Percentiles rank a stretch among this genome's conserved stretches.
Conservation (phyloP, 1,140 invertebrate species). For the Ganaspis sp. region DNA sequence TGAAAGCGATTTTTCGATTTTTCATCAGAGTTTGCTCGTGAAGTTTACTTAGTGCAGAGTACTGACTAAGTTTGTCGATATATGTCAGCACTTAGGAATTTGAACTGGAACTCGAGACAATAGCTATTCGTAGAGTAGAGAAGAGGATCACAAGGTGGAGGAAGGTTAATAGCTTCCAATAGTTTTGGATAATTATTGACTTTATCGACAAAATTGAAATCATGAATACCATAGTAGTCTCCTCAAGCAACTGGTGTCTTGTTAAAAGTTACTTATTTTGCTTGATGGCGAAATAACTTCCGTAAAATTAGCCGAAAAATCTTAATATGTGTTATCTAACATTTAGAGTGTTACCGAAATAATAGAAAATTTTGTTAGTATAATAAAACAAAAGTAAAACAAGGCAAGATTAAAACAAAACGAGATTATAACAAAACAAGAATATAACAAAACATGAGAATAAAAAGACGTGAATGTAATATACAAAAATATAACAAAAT, state of each 20-base stretch:
- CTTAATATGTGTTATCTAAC: no score
- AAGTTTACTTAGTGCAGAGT: neutral
- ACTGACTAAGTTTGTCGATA: neutral
- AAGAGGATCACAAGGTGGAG: neutral
- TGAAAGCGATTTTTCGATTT: neutral
- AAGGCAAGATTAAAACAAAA: no score
- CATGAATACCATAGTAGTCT: neutral
- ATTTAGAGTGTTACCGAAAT: no score
- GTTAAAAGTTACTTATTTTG: neutral
- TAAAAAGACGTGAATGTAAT: no score
- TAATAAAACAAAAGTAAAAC: no score
- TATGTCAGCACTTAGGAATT: slow-evolving; percentile 5
- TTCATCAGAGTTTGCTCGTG: neutral
- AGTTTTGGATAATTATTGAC: neutral
- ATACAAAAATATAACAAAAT: no score
- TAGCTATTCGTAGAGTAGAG: neutral
- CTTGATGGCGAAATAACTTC: neutral
- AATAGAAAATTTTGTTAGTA: no score
- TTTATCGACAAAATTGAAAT: neutral
- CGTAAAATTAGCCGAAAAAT: neutral
- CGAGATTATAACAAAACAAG: no score
- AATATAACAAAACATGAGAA: no score
- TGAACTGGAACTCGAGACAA: neutral
- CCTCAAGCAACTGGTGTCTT: neutral
- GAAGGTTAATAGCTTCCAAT: neutral